Evolutionary conservation across 2,888 invertebrate species (phyloP), one percentile per base, ranked within the genome.

Genomic region (Malthinus seriepunctatus): DNA sequence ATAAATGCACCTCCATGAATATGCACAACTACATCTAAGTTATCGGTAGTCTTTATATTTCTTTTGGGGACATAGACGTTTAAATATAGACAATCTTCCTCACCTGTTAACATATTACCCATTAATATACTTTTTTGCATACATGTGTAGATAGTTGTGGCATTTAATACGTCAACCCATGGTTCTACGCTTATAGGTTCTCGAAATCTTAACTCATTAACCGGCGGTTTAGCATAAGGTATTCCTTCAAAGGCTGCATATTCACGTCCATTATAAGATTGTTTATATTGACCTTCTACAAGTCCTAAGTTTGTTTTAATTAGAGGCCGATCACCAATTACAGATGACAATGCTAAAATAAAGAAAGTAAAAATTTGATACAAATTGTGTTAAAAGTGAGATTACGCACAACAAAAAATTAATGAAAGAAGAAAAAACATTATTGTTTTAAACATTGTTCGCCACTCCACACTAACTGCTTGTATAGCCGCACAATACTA

Each of bases 171-270:
- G n/a, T n/a, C 33, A 12, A 32, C 10, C 32, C 32, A 32, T 9
- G 32, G 32, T 9, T 8, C 33, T 32, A 12, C 12, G 32, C 12
- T 11, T n/a, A 46, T 8, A 3, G n/a, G 55, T 65, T 71, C 72
- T 47, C 60, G 62, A 60, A 72, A 72, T 55, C 72, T 58, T n/a
- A 72, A 42, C 32, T 70, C 59, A 23, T 64, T 69, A 12, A 69
- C 56, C 7, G 72, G 72, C 14, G 72, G 68, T 63, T 68, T 61
- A 1, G 68, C 71, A 42, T 63, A 72, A 0, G 72, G 72, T 15
- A 73, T 71, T 1, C 72, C 72, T 53, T 73, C 71, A 50, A 71
- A 73, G 0, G 71, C 69, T 8, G 64, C 53, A 55, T 52, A 71
- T 8, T 42, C 63, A 23, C 66, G 62, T 32, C 69, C 69, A 34